Base-by-base conservation (phyloP, 1,140 invertebrate genomes). In the Drosophila burlai region DNA sequence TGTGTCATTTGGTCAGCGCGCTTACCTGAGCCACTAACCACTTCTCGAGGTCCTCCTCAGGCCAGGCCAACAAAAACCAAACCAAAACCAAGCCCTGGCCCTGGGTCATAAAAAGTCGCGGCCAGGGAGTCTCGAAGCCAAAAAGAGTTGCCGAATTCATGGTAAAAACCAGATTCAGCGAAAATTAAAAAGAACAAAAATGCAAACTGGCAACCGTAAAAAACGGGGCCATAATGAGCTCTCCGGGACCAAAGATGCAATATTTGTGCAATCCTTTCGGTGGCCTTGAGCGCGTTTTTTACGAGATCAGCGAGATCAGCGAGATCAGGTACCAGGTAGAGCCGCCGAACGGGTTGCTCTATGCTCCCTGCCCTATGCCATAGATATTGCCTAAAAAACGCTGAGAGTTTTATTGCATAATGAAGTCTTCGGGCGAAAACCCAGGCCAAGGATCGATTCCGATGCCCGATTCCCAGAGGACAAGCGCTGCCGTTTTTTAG, bases 181-280 rank as follows among this genome's bases (percentile, higher is more conserved):
- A 87, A 86, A 87, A 68, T 47, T 42, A 7, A 24, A 15, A 24
- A 15, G 8, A 5, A 50, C 26, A 26, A 26, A 5, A 26, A 26
- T 4, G 6, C 6, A 49, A 26, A 26, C 47, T 26, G 71, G 63
- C 7, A 47, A 49, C 16, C 31, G 42, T 63, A 72, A 80, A 83
- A 83, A 84, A 72, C 26, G 45, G 50, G 36, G 31, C 40, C 31
- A 78, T 84, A 84, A 85, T 84, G 82, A 84, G 67, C 50, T 62
- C 66, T 29, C 4, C 5, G 49, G 63, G 29, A 50, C 86, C 72
- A 81, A 89, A 87, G 84, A 89, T 89, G 84, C 84, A 89, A 89
- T 89, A 89, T 89, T 89, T 89, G 84, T 89, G 85, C 84, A 89
- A 89, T 89, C 84, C 84, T 89, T 89, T 87, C 69, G 61, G 54